Evolutionary conservation across 2,888 invertebrate genomes (phyloP).

Genomic region (Masnerella sp.): DNA sequence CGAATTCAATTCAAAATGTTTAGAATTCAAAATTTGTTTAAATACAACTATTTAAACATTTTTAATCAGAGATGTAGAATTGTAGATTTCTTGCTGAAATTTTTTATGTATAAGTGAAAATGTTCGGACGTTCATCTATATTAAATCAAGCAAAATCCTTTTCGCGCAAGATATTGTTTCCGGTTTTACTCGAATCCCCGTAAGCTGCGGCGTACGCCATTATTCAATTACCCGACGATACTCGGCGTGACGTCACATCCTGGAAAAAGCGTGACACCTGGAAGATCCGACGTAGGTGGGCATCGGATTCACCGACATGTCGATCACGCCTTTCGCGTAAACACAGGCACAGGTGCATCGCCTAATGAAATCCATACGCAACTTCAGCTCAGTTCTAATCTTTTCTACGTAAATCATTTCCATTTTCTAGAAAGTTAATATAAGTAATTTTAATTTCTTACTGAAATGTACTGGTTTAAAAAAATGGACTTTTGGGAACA

Average conservation of each 20-base stretch:
- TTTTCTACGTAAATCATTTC: too few relatives aligned
- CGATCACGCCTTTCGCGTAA: constrained; percentile 56
- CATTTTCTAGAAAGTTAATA: too few relatives aligned
- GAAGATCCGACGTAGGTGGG: constrained; percentile 47
- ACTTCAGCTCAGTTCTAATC: too few relatives aligned
- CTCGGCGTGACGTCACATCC: constrained; percentile 52
- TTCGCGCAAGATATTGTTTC: constrained; percentile 25
- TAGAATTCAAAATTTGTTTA: too few relatives aligned
- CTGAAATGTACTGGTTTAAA: too few relatives aligned
- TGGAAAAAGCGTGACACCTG: constrained; percentile 57
- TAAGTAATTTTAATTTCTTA: too few relatives aligned
- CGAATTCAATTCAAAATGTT: too few relatives aligned
- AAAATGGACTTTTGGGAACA: too few relatives aligned
- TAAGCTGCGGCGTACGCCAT: constrained; percentile 26
- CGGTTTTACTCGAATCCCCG: constrained; percentile 24
- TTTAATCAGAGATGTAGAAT: too few relatives aligned
- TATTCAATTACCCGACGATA: constrained; percentile 47
- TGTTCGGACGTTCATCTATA: too few relatives aligned
- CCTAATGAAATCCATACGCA: too few relatives aligned
- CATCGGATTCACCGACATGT: constrained; percentile 37
- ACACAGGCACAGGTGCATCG: constrained; percentile 31
- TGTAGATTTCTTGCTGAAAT: not conserved
- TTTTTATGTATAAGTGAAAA: not conserved
- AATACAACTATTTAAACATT: too few relatives aligned
- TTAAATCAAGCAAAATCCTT: constrained; percentile 20